Evolutionary conservation across 2,113 vertebrate species (phyloP), one percentile per base, ranked within the genome.

Genomic region (Cochlearius cochlearius): DNA sequence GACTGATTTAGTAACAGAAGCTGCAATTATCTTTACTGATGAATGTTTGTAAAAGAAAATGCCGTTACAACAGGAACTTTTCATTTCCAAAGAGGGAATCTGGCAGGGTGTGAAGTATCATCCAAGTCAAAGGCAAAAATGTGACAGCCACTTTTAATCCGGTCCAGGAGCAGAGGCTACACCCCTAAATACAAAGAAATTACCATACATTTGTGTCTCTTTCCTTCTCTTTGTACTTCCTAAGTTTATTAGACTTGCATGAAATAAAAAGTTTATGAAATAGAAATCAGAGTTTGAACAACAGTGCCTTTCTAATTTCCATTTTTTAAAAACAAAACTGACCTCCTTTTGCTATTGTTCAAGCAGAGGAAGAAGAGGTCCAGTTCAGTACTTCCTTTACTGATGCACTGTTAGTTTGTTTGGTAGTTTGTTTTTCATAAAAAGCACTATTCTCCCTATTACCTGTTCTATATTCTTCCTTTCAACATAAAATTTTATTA

Each of bases 11-110:
- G 67, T n/a, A 92, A 86, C 27, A 56, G 82, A 85, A 94, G 34
- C 82, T 83, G 59, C 62, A 76, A 81, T 86, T 92, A 63, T 68
- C 30, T 79, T 95, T 64, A 56, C 21, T 82, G 59, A 88, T 79
- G 53, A 92, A 82, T 49, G 14, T 43, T 77, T 92, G 34, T 49
- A 83, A 86, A 88, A 79, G 41, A 85, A 92, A 90, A 79, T 21
- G 21, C 36, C 43, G 21, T 55, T 93, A 27, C 12, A 90, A 75
- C 20, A 49, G 43, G n/a, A 92, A 82, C 20, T 75, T 81, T 53
- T 72, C 7, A n/a, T 71, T 92, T 91, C 52, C 58, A 68, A 38
- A 94, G 55, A 59, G 8, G 9, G 32, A 75, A 79, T 88, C 12
- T 88, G 49, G 26, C 47, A 80, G 36, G 4, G 23, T 53, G 13